Evolutionary conservation across 2,888 invertebrate species (phyloP).

Genomic region (Phania funesta): DNA sequence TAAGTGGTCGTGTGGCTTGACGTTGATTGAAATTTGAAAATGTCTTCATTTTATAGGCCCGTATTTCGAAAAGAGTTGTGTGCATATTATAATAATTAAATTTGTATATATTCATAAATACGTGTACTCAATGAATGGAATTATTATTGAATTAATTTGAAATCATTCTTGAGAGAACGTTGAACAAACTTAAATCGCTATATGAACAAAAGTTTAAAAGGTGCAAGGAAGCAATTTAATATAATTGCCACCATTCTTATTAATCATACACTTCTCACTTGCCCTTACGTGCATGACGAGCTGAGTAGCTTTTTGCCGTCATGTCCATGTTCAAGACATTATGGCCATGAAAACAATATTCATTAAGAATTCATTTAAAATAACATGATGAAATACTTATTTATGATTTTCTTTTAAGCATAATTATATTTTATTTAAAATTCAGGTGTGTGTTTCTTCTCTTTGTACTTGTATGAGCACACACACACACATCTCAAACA

Average conservation of each 20-base stretch:
- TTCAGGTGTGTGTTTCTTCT: not conserved
- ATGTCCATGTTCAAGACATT: conserved; percentile 41
- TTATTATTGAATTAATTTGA: conserved; percentile 44
- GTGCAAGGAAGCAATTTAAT: conserved; percentile 78
- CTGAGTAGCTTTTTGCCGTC: conserved; percentile 60
- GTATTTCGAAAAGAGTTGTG: conserved; percentile 41
- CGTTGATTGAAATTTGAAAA: conserved; percentile 66
- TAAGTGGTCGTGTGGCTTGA: conserved; percentile 44
- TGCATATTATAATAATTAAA: conserved; percentile 71
- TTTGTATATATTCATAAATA: conserved; percentile 48
- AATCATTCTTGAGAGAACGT: conserved; percentile 24
- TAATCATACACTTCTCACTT: conserved; percentile 71
- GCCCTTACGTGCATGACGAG: conserved; percentile 70
- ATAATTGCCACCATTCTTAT: conserved; percentile 78
- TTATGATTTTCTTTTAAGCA: conserved; percentile 47
- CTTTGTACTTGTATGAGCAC: not conserved
- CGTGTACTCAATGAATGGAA: conserved; percentile 35
- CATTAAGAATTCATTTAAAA: conserved; percentile 74
- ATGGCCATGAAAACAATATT: conserved; percentile 55
- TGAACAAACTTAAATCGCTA: conserved; percentile 27
- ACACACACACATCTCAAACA: not conserved
- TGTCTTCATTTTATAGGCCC: conserved; percentile 73
- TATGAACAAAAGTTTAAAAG: conserved; percentile 69
- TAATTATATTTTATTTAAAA: conserved; percentile 51
- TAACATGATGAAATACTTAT: conserved; percentile 69